Conservation (phyloP, 2,888 invertebrate genomes). For the Agapostemon virescens region DNA sequence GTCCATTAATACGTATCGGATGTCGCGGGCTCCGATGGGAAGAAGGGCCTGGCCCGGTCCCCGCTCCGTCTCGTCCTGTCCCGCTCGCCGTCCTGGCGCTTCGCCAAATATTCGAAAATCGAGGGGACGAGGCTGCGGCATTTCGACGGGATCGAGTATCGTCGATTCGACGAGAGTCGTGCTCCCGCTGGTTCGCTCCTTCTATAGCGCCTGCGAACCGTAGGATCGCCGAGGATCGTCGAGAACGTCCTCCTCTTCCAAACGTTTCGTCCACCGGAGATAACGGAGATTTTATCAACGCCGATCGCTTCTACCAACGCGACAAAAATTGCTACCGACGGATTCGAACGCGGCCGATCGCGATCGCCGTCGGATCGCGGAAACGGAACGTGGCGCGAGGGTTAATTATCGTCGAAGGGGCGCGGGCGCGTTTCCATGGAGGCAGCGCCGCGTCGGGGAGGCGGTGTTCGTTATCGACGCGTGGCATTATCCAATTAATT, state of each 20-base stretch:
- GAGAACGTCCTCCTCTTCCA: neutral
- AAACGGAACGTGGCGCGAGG: neutral
- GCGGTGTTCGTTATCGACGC: slow-evolving; percentile 5
- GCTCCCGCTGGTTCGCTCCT: slow-evolving; percentile 10
- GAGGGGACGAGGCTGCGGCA: slow-evolving; percentile 36
- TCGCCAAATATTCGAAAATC: slow-evolving; percentile 64
- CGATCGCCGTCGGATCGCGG: neutral
- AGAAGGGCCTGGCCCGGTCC: neutral
- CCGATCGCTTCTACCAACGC: too few relatives aligned
- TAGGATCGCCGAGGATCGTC: neutral
- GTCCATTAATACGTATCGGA: slow-evolving; percentile 68
- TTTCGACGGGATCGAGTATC: slow-evolving; percentile 51
- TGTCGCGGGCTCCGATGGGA: slow-evolving; percentile 46
- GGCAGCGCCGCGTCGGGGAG: neutral
- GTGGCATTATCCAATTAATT: slow-evolving; percentile 42
- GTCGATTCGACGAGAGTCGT: slow-evolving; percentile 46
- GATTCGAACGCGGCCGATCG: too few relatives aligned
- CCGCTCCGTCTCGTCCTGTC: neutral
- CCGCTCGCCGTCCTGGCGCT: slow-evolving; percentile 39
- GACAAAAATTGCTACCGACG: too few relatives aligned
- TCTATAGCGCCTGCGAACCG: neutral
- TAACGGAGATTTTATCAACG: too few relatives aligned
- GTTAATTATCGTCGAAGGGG: neutral
- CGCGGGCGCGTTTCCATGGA: neutral
- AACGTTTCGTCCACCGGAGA: too few relatives aligned